These are phyloP conservation scores for Brachyrhaphis roseni DNA, from an alignment of 2,797 vertebrate species.

Conservation along the genomic window DNA sequence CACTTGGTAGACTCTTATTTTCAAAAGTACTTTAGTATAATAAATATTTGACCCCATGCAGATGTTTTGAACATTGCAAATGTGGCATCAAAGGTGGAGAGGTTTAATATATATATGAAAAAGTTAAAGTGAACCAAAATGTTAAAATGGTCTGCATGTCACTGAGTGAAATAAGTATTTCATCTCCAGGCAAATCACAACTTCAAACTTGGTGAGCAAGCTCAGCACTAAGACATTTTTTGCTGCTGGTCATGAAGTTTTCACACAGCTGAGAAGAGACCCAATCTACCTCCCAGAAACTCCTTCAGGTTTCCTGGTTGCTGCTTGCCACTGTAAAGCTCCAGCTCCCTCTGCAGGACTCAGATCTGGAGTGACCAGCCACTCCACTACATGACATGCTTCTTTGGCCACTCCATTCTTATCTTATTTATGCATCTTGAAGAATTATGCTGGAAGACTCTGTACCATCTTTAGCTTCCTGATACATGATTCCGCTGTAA, in stretches of 20 bases:
- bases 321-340: not conserved
- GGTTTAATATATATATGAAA: not conserved
- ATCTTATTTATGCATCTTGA: not conserved
- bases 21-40: not conserved
- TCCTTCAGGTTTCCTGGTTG: not conserved
- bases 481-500: not conserved
- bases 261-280: not conserved
- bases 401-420: not conserved
- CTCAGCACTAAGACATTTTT: not conserved
- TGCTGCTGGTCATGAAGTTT: not conserved
- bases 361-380: not conserved
- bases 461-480: too few species aligned
- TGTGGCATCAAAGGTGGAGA: not conserved
- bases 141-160: not conserved
- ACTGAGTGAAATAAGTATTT: not conserved
- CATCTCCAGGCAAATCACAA: not conserved
- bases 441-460: not conserved
- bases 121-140: not conserved
- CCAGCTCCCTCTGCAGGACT: constrained; percentile 1
- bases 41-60: not conserved
- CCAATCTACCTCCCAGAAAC: not conserved
- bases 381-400: not conserved
- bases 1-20: not conserved
- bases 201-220: not conserved
- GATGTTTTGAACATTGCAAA: not conserved